These are phyloP conservation scores for Papilio demoleus DNA, from an alignment of 2,888 invertebrate genomes.

Conservation along the genomic window DNA sequence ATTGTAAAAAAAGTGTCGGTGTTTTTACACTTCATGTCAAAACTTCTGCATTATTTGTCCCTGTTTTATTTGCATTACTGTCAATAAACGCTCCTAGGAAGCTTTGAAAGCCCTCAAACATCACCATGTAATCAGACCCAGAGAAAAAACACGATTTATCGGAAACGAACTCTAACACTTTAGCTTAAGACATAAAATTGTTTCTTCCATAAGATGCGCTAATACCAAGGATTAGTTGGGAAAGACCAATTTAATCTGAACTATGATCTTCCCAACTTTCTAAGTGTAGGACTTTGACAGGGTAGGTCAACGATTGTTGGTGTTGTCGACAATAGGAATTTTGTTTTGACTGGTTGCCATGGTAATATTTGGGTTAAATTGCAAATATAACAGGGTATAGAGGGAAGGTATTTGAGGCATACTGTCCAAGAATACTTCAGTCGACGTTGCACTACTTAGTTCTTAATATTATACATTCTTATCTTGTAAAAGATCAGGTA, in stretches of 20 bases:
- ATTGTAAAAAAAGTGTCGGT: too few relatives aligned
- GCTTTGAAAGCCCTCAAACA: conserved; percentile 23
- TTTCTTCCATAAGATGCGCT: not conserved
- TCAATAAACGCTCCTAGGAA: conserved; percentile 34
- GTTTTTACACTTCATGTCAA: not conserved
- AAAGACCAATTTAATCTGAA: conserved; percentile 33
- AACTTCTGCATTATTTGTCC: conserved; percentile 21
- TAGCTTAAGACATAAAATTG: conserved; percentile 12
- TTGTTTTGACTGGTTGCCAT: conserved; percentile 76
- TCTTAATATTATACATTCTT: not conserved
- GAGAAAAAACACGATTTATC: not conserved
- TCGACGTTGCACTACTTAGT: not conserved
- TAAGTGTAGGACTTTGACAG: conserved; percentile 12
- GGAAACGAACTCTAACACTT: not conserved
- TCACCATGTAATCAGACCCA: conserved; percentile 4
- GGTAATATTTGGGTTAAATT: conserved; percentile 70
- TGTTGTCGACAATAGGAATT: conserved; percentile 53
- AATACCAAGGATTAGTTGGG: conserved; percentile 37
- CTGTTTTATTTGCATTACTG: conserved; percentile 25
- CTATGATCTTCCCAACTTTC: conserved; percentile 28
- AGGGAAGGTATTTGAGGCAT: conserved; percentile 5
- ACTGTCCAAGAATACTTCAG: not conserved
- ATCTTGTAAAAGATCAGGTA: not conserved
- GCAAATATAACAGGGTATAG: conserved; percentile 54
- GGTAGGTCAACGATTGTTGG: conserved; percentile 63